Evolutionary conservation across 2,113 vertebrate species (phyloP), one percentile per base, ranked within the genome.

Genomic region (Tursiops truncatus): DNA sequence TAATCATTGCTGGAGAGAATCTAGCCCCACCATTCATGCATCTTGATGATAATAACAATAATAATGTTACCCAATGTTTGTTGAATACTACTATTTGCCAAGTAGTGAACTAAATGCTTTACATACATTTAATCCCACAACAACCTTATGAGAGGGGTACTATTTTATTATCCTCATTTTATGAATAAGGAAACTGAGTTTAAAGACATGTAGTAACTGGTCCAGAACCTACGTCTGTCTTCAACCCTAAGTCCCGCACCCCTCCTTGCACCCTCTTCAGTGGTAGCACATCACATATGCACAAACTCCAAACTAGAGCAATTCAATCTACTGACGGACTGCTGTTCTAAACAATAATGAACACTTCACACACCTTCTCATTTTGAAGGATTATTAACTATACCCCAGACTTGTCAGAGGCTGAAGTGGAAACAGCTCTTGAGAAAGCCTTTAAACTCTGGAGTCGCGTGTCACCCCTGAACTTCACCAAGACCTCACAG

Each of bases 351-450:
- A 47, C n/a, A 47, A 5, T 68, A 41, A 83, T 9, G 28, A 91
- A 47, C 15, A 8, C 21, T 89, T 58, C 31, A 18, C 18, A 44
- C 28, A 8, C 58, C 56, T 15, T 58, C 97, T 97, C 97, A 11
- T 65, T 71, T 97, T 92, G 26, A 97, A 99, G 99, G 97, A 99
- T 99, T 96, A 79, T 93, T 89, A 99, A 99, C 98, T 99, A 99
- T 87, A 99, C 99, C 1, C 98, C 98, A 3, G 98, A 99, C 92
- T 96, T 99, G 99, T 53, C 97, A 31, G 0, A 0, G 56, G 25
- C 95, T 20, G 98, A 99, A 74, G 98, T 99, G 56, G 99, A 99
- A 1, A 23, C 85, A 25, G 98, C 99, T 63, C 95, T 99, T 15
- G 7, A 0, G 80, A 98, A 76, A 97, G 99, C 99, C 7, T 97